Evolutionary conservation across 2,888 invertebrate species (phyloP).

Genomic region (Caenorhabditis angaria): DNA sequence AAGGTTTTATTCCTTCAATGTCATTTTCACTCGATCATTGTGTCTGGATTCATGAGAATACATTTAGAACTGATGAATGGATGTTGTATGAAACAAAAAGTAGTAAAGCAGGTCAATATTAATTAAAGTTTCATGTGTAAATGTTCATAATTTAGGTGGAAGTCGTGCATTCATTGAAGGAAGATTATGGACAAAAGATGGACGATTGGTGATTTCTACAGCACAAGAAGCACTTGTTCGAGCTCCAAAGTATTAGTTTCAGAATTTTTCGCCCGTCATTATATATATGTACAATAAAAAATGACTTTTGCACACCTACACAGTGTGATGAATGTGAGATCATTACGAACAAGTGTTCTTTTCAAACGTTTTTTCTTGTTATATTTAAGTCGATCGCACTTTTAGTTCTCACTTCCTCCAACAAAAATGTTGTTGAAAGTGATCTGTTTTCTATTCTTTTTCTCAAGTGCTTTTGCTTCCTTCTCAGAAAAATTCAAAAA

Average conservation of each 20-base stretch:
- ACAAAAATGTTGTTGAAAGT: neutral
- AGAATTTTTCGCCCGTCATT: no score
- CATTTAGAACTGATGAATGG: conserved; percentile 63
- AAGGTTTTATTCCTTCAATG: conserved; percentile 61
- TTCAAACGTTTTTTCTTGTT: neutral
- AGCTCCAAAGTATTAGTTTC: conserved; percentile 22
- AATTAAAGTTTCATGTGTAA: neutral
- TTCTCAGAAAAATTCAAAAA: conserved; percentile 16
- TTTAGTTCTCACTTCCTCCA: neutral
- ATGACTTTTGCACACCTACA: neutral
- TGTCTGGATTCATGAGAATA: conserved; percentile 60
- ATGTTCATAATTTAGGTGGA: conserved; percentile 15
- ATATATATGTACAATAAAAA: neutral
- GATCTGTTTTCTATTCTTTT: neutral
- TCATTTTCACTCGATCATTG: conserved; percentile 60
- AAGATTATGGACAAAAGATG: conserved; percentile 61
- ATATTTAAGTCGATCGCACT: neutral
- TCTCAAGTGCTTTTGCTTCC: neutral
- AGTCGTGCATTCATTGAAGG: conserved; percentile 61
- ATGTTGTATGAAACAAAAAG: conserved; percentile 62
- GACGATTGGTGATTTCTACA: conserved; percentile 56
- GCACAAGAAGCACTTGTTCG: conserved; percentile 54
- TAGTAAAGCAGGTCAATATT: conserved; percentile 49
- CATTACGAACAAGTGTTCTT: neutral
- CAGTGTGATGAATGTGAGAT: neutral